Conservation (phyloP, 2,888 invertebrate species). For the Agrochola litura region DNA sequence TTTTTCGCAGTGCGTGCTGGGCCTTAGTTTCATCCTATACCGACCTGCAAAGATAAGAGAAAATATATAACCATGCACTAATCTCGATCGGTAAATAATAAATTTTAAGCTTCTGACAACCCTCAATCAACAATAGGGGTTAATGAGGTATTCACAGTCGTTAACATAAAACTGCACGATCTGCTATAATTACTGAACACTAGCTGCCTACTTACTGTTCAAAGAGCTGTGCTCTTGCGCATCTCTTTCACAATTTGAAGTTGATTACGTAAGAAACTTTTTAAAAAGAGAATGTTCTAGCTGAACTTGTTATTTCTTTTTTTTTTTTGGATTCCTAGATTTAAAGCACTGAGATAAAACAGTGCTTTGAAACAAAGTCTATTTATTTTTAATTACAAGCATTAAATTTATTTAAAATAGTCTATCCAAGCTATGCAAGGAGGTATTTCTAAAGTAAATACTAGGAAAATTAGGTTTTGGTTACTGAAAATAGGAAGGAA, state of each 20-base stretch:
- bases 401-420: background rate
- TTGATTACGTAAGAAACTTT: background rate
- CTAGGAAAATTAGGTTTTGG: background rate
- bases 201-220: constrained; percentile 55
- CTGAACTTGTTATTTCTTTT: background rate
- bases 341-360: background rate
- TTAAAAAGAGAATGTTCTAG: background rate
- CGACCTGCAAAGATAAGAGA: background rate
- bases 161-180: constrained; percentile 59
- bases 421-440: background rate
- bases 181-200: constrained; percentile 46
- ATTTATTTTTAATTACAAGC: background rate
- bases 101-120: constrained; percentile 40
- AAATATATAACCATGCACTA: background rate
- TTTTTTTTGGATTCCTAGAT: background rate
- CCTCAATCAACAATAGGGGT: constrained; percentile 62
- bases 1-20: too few species aligned
- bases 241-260: constrained; percentile 31
- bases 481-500: background rate
- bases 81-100: background rate
- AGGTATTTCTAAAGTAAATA: background rate
- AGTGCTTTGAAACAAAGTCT: constrained; percentile 6
- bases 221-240: constrained; percentile 58
- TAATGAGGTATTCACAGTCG: constrained; percentile 64
- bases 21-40: too few species aligned